Conservation (phyloP, 1,140 invertebrate genomes). For the Pygmarrhopalites habei region DNA sequence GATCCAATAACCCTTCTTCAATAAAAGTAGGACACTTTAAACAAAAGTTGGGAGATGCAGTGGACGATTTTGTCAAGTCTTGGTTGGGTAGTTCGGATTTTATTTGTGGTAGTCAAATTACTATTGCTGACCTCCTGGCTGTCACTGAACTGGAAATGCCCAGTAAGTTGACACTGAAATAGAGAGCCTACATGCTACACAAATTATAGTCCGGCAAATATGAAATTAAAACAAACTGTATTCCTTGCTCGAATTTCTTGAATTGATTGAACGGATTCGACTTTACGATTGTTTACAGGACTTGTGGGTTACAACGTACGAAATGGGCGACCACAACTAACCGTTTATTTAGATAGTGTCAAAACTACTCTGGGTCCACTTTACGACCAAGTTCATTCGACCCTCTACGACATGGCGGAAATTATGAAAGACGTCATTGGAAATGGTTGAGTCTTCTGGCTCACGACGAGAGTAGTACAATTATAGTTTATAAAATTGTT, state of each 20-base stretch:
- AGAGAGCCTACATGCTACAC: too few relatives aligned
- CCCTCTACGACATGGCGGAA: slow-evolving; percentile 9
- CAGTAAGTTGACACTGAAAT: too few relatives aligned
- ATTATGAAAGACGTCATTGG: too few relatives aligned
- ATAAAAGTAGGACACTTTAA: slow-evolving; percentile 39
- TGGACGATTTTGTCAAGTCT: slow-evolving; percentile 44
- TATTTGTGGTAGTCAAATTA: slow-evolving; percentile 57
- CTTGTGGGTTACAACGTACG: slow-evolving; percentile 15
- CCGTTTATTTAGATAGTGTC: slow-evolving; percentile 10
- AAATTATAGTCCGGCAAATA: too few relatives aligned
- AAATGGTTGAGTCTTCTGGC: too few relatives aligned
- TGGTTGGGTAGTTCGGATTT: slow-evolving; percentile 52
- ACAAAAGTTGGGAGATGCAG: slow-evolving; percentile 38
- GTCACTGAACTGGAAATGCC: slow-evolving; percentile 76
- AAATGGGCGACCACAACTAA: background rate
- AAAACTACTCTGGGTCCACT: background rate
- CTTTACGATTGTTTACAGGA: slow-evolving; percentile 5
- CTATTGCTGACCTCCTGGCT: slow-evolving; percentile 69
- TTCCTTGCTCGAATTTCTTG: too few relatives aligned
- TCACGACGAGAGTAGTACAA: too few relatives aligned
- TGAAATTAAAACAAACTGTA: too few relatives aligned
- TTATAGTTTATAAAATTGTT: too few relatives aligned
- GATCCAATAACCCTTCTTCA: slow-evolving; percentile 33
- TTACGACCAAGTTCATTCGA: slow-evolving; percentile 19
- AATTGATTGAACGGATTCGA: too few relatives aligned